Evolutionary conservation across 92 coral and sea anemone species (phyloP).

Genomic region (Epizoanthus stellaris): DNA sequence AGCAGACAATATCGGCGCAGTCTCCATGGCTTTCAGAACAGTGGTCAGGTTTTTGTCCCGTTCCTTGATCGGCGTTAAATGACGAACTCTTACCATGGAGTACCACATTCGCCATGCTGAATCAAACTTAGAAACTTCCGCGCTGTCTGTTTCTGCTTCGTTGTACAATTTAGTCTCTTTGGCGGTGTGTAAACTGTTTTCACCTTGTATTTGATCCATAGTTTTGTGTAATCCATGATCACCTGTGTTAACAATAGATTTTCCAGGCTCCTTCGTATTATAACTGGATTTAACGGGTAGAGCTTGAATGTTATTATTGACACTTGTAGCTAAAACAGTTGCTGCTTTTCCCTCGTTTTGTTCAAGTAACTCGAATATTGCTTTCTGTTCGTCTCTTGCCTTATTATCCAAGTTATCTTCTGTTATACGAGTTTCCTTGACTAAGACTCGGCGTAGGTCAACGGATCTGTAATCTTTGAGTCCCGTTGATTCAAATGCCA

Average conservation of each 20-base stretch:
- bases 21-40: constrained; percentile 81
- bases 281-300: too few species aligned
- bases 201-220: background rate
- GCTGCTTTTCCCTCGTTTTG: background rate
- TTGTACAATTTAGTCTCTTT: background rate
- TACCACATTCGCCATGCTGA: constrained; percentile 91
- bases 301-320: too few species aligned
- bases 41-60: constrained; percentile 56
- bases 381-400: background rate
- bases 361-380: constrained; percentile 7
- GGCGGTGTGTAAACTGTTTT: background rate
- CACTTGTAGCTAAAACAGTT: too few species aligned
- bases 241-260: too few species aligned
- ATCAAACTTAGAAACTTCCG: constrained; percentile 58
- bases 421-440: background rate
- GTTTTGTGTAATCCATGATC: too few species aligned
- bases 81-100: constrained; percentile 77
- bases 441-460: background rate
- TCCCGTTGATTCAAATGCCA: background rate
- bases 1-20: constrained; percentile 72
- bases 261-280: too few species aligned
- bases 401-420: background rate
- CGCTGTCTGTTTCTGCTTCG: background rate
- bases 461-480: constrained; percentile 2
- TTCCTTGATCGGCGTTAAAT: constrained; percentile 59